Conservation (phyloP, 2,113 vertebrate species). For the Catagonus wagneri region DNA sequence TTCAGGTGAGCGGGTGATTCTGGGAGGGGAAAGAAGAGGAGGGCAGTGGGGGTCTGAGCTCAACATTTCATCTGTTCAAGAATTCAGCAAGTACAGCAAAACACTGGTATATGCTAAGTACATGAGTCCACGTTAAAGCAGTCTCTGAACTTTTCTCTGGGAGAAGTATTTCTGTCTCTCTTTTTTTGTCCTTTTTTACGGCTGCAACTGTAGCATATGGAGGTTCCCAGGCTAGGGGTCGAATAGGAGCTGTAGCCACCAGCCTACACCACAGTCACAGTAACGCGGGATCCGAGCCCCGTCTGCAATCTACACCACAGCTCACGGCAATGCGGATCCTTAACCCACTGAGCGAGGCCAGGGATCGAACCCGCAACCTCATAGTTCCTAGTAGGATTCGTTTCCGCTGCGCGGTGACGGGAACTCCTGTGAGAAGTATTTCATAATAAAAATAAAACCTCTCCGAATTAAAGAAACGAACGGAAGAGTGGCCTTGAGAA, state of each 20-base stretch:
- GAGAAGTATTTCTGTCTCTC: neutral
- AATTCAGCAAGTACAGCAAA: neutral
- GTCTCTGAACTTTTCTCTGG: neutral
- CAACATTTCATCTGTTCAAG: neutral
- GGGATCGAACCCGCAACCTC: too few relatives aligned
- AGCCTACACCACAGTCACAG: too few relatives aligned
- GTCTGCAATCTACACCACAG: too few relatives aligned
- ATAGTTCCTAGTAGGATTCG: too few relatives aligned
- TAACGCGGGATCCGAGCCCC: too few relatives aligned
- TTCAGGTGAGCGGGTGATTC: rapidly evolving
- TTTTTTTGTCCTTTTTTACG: too few relatives aligned
- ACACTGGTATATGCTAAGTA: neutral
- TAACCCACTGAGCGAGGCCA: too few relatives aligned
- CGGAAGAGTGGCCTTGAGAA: neutral
- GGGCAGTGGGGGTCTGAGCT: neutral
- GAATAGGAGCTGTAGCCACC: too few relatives aligned
- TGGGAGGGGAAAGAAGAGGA: neutral
- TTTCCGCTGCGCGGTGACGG: too few relatives aligned
- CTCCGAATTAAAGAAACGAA: neutral
- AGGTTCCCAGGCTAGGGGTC: too few relatives aligned
- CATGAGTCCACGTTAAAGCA: neutral
- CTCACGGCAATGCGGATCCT: too few relatives aligned
- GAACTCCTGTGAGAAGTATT: neutral
- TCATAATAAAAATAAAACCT: neutral
- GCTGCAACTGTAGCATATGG: too few relatives aligned